Percentiles rank a stretch among this genome's conserved stretches.
phyloP scores from a whole-genome alignment of 2,113 vertebrate genomes.

The Microcebus tavaratra region DNA sequence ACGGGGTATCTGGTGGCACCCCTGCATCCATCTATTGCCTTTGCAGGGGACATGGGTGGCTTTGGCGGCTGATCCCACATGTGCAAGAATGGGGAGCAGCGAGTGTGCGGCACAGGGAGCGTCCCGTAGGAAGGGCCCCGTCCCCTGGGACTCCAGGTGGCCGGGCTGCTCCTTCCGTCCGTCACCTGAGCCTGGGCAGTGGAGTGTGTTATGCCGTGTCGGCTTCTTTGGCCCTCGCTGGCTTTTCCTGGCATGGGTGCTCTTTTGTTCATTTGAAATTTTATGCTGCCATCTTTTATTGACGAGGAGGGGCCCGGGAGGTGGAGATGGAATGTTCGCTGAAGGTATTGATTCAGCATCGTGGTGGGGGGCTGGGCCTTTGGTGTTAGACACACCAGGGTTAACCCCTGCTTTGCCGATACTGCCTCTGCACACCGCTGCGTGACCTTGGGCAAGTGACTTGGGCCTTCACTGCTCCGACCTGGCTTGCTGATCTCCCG shows the following conservation, averaged over 20 bases:
- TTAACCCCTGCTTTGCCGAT: neutral
- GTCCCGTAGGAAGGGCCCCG: fast-evolving
- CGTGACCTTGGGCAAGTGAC: fast-evolving
- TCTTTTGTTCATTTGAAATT: neutral
- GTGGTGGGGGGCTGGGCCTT: neutral
- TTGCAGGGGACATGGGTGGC: neutral
- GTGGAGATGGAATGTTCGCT: fast-evolving
- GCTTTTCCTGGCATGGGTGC: fast-evolving
- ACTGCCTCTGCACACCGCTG: fast-evolving
- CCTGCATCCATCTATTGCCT: too few relatives aligned
- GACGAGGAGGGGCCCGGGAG: neutral
- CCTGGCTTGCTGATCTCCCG: neutral
- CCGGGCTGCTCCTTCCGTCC: neutral
- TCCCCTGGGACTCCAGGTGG: neutral
- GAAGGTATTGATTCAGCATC: fast-evolving
- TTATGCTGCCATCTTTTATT: neutral
- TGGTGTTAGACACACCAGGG: too few relatives aligned
- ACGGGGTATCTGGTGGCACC: neutral
- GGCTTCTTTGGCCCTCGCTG: neutral
- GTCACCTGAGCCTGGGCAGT: neutral
- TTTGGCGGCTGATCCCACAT: neutral
- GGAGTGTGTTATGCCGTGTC: fast-evolving
- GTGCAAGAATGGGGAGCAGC: neutral
- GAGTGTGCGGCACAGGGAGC: neutral
- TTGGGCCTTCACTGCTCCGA: too few relatives aligned